Evolutionary conservation across 2,113 vertebrate genomes (phyloP), one percentile per base, ranked within the genome.

Genomic region (Ploceus nigricollis): DNA sequence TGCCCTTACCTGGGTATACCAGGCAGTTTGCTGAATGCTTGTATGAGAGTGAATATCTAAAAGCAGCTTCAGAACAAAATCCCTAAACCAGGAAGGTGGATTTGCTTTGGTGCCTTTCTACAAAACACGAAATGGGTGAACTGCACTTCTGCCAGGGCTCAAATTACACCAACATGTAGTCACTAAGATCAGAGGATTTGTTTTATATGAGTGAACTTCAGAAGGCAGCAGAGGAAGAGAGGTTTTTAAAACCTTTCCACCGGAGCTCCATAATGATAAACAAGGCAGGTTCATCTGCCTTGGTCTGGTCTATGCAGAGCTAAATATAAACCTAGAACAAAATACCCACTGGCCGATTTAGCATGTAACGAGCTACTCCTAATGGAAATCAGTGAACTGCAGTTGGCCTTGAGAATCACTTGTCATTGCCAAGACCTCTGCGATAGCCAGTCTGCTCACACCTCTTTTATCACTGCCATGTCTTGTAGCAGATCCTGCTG

Each of bases 341-440:
- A 90, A 86, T 11, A 61, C 37, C 53, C 80, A 56, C 51, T 31
- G 82, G 75, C 64, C 13, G 9, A 57, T 83, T 83, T 68, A 88
- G 71, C 63, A 58, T 73, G 71, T 66, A 93, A 96, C 47, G 79
- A 96, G 80, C 76, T 87, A 21, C 87, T 92, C 87, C 72, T 82
- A 66, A 92, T 78, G 83, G 86, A 53, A 88, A 72, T 81, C 93
- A 80, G 78, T 63, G 66, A 94, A 53, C 85, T 86, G 85, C 68
- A 64, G 31, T 39, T 93, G 90, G 90, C 85, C 94, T 94, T 66
- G 76, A 84, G 89, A 90, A 89, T 65, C 66, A 42, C 80, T 86
- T 87, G 60, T 87, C 84, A 88, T 76, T 94, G 94, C 87, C 84
- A 89, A 89, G 83, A 75, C 79, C 87, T 86, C 63, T 94, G 68